Percentiles rank a stretch among this genome's conserved stretches.
Evolutionary conservation across 2,797 vertebrate genomes (phyloP).

Genomic region (Tiaroga cobitis): DNA sequence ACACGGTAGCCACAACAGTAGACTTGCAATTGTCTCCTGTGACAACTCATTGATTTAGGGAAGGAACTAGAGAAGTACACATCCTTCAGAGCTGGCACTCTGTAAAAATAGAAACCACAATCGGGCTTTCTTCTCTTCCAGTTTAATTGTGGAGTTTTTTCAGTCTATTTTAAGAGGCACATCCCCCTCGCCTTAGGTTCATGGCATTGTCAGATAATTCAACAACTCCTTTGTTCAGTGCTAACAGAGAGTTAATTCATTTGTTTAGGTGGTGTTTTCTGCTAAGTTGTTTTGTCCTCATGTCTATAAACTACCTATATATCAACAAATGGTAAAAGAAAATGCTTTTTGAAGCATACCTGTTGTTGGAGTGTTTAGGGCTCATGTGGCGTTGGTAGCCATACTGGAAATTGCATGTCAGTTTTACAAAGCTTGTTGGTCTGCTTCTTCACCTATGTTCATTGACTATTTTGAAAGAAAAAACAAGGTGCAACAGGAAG

Average conservation of each 20-base stretch:
- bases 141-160: conserved; percentile 65
- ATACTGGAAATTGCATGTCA: not conserved
- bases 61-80: conserved; percentile 85
- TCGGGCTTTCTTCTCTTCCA: conserved; percentile 64
- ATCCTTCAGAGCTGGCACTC: conserved; percentile 78
- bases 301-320: not conserved
- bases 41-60: conserved; percentile 80
- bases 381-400: conserved; percentile 10
- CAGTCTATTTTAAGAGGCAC: conserved; percentile 72
- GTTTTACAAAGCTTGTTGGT: conserved; percentile 68
- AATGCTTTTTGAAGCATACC: not conserved
- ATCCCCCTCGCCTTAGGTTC: conserved; percentile 48
- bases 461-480: conserved; percentile 60
- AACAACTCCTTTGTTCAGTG: conserved; percentile 34
- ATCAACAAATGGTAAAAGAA: not conserved
- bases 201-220: conserved; percentile 34
- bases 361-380: not conserved
- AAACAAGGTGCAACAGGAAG: conserved; percentile 83
- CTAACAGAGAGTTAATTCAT: conserved; percentile 26
- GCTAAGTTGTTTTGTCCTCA: not conserved
- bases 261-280: not conserved
- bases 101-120: conserved; percentile 80
- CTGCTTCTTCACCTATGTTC: conserved; percentile 65
- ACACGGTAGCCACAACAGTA: conserved; percentile 80
- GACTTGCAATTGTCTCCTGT: conserved; percentile 76